These are phyloP conservation scores for Polypterus bichir DNA, from an alignment of 2,113 vertebrate species.

Conservation along the genomic window DNA sequence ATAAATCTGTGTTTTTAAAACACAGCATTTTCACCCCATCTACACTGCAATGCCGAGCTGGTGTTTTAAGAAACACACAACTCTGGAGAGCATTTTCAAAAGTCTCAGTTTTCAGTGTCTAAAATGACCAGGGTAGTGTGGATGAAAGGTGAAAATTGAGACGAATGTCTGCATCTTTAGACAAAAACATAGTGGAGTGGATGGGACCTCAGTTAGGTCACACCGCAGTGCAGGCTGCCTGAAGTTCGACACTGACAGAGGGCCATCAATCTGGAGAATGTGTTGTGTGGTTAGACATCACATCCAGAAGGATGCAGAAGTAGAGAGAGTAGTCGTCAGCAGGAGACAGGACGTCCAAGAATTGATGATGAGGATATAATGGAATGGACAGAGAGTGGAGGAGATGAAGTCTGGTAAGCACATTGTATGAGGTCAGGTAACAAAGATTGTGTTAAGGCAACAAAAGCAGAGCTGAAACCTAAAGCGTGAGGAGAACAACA, in stretches of 20 bases:
- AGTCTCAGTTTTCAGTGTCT: not conserved
- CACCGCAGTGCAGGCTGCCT: conserved; percentile 24
- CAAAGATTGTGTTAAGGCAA: too few species aligned
- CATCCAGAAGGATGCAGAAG: conserved; percentile 32
- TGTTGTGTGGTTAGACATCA: conserved; percentile 35
- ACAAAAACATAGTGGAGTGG: not conserved
- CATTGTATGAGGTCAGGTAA: too few species aligned
- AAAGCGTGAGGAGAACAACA: too few species aligned
- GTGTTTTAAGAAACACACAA: not conserved
- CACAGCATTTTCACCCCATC: too few species aligned
- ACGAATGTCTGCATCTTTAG: too few species aligned
- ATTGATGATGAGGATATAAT: conserved; percentile 20
- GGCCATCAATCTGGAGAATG: conserved; percentile 22
- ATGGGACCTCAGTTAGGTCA: not conserved
- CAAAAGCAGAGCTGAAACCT: too few species aligned
- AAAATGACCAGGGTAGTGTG: not conserved
- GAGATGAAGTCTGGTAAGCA: conserved; percentile 19
- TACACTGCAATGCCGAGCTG: not conserved
- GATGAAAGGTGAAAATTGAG: not conserved
- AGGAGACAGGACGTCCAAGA: conserved; percentile 25
- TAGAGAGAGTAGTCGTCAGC: conserved; percentile 17
- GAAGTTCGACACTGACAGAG: conserved; percentile 45
- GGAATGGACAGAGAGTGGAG: conserved; percentile 31
- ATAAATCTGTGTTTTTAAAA: too few species aligned
- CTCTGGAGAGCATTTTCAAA: too few species aligned